Percentiles rank a stretch among this genome's conserved stretches.
Evolutionary conservation across 2,888 invertebrate genomes (phyloP).

Genomic region (Chalcosyrphus nemorum): DNA sequence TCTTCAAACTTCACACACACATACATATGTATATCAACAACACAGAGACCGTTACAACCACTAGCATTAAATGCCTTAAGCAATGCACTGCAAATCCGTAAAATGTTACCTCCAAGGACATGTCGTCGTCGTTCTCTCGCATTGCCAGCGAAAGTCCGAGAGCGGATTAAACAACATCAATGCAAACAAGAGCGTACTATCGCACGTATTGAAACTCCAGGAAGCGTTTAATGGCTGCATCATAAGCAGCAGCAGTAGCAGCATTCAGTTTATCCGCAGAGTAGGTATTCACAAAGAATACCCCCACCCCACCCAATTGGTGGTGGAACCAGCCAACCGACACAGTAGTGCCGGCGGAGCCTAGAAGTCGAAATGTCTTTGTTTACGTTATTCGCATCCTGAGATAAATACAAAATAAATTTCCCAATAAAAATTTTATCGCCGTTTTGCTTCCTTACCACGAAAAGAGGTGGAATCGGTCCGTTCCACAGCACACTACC

Average conservation of each 20-base stretch:
- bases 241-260: slow-evolving; percentile 68
- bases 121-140: not conserved
- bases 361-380: slow-evolving; percentile 66
- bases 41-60: not conserved
- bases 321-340: not conserved
- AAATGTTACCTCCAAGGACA: slow-evolving; percentile 11
- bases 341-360: slow-evolving; percentile 24
- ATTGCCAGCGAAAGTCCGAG: slow-evolving; percentile 34
- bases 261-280: slow-evolving; percentile 35
- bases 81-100: slow-evolving; percentile 1
- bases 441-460: slow-evolving; percentile 54
- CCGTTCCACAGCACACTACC: not conserved
- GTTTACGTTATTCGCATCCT: slow-evolving; percentile 68
- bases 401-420: slow-evolving; percentile 71
- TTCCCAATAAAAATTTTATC: slow-evolving; percentile 68
- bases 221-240: slow-evolving; percentile 58
- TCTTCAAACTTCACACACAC: too few species aligned
- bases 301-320: not conserved
- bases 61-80: slow-evolving; percentile 10
- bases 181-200: slow-evolving; percentile 30
- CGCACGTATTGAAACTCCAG: slow-evolving; percentile 46
- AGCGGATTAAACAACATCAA: slow-evolving; percentile 58
- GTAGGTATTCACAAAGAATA: not conserved
- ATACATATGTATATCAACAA: not conserved
- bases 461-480: slow-evolving; percentile 33